phyloP scores from a whole-genome alignment of 2,888 invertebrate species.

The Tuberolachnus salignus region DNA sequence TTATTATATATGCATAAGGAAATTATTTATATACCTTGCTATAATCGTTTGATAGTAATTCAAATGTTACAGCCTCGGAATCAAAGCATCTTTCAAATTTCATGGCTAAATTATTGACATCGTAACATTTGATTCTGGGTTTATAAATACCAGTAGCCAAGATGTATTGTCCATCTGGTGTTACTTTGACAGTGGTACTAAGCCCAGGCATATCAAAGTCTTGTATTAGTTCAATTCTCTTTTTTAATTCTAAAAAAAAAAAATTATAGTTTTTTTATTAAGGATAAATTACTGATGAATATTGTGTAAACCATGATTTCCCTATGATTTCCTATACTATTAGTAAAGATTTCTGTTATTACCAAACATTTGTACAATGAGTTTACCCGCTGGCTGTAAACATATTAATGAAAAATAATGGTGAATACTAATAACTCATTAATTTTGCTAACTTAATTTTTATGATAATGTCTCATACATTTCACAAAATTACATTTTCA shows the following conservation, averaged over 20 bases:
- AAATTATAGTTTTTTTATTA: too few relatives aligned
- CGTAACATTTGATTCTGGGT: constrained; percentile 93
- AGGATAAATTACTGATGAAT: too few relatives aligned
- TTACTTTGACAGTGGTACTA: constrained; percentile 81
- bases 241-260: constrained; percentile 73
- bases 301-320: too few relatives aligned
- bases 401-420: too few relatives aligned
- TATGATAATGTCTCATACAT: too few relatives aligned
- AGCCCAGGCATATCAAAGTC: constrained; percentile 99
- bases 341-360: too few relatives aligned
- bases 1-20: not conserved
- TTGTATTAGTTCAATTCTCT: constrained; percentile 94
- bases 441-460: too few relatives aligned
- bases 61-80: constrained; percentile 93
- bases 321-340: too few relatives aligned
- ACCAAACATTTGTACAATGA: too few relatives aligned
- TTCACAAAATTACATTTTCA: too few relatives aligned
- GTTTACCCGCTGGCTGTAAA: too few relatives aligned
- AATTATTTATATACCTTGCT: constrained; percentile 73
- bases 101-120: constrained; percentile 91
- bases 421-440: too few relatives aligned
- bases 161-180: constrained; percentile 90
- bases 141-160: constrained; percentile 95
- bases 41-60: constrained; percentile 92
- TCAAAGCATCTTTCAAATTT: constrained; percentile 99